Evolutionary conservation across 2,888 invertebrate genomes (phyloP).

Genomic region (Apodemia duryi): DNA sequence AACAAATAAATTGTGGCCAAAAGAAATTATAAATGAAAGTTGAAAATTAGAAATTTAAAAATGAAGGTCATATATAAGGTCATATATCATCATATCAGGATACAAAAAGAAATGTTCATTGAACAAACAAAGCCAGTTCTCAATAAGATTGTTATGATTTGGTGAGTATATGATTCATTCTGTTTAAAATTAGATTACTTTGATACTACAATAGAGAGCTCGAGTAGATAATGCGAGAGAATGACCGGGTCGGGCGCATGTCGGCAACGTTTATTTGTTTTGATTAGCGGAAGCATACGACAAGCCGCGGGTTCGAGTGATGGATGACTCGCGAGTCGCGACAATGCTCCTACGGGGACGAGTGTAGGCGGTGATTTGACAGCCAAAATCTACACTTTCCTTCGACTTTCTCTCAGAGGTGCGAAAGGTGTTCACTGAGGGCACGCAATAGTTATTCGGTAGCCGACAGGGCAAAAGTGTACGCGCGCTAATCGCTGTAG

Average conservation of each 20-base stretch:
- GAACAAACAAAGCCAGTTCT: not conserved
- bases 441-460: conserved; percentile 74
- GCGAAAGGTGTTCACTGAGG: conserved; percentile 71
- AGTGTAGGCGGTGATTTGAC: conserved; percentile 72
- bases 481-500: conserved; percentile 66
- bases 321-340: conserved; percentile 70
- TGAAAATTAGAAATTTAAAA: not conserved
- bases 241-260: conserved; percentile 18
- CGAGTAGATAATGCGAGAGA: conserved; percentile 7
- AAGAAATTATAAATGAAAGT: no score
- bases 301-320: conserved; percentile 48
- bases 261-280: conserved; percentile 27
- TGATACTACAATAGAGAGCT: conserved; percentile 5
- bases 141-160: not conserved
- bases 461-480: conserved; percentile 72
- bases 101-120: not conserved
- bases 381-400: conserved; percentile 78
- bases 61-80: not conserved
- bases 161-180: conserved; percentile 7
- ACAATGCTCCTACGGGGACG: conserved; percentile 70
- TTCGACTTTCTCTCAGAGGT: conserved; percentile 78
- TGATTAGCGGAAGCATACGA: conserved; percentile 27
- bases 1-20: no score
- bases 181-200: not conserved
- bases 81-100: not conserved